A percentile compares a stretch with the other conserved stretches of the same genome.
Evolutionary conservation across 2,113 vertebrate species (phyloP).

Genomic region (Elephas maximus): DNA sequence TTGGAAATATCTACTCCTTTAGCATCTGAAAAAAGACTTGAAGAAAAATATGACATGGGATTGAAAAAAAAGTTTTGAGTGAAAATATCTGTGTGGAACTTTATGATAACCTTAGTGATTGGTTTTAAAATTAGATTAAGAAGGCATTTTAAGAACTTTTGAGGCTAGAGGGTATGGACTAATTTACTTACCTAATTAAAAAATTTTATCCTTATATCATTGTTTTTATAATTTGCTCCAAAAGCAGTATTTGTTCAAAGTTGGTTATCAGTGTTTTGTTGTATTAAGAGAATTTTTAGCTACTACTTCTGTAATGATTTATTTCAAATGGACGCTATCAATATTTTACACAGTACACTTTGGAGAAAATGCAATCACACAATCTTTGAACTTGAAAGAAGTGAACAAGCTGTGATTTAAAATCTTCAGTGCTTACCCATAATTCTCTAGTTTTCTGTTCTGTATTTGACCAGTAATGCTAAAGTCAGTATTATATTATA

Average conservation of each 20-base stretch:
- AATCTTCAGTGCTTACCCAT: neutral
- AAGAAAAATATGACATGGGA: slow-evolving; percentile 36
- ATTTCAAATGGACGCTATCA: slow-evolving; percentile 8
- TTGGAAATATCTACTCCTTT: slow-evolving; percentile 14
- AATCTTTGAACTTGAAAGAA: slow-evolving; percentile 51
- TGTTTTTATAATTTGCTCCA: slow-evolving; percentile 23
- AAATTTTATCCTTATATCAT: neutral
- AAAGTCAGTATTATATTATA: slow-evolving; percentile 74
- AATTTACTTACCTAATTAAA: slow-evolving; percentile 76
- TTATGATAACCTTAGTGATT: neutral
- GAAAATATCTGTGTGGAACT: slow-evolving; percentile 50
- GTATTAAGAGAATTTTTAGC: slow-evolving; percentile 33
- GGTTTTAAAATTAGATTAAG: slow-evolving; percentile 54
- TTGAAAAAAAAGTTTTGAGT: neutral
- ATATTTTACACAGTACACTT: slow-evolving; percentile 39
- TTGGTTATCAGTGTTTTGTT: neutral
- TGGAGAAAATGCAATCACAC: slow-evolving; percentile 34
- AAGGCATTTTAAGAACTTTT: slow-evolving; percentile 27
- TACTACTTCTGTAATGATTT: neutral
- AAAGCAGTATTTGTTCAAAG: neutral
- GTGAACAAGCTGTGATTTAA: neutral
- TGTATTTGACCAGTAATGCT: slow-evolving; percentile 68
- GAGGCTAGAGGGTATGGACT: slow-evolving; percentile 70
- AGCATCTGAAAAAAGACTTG: neutral
- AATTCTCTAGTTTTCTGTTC: slow-evolving; percentile 62